Percentiles rank a stretch among this genome's conserved stretches.
Conservation (phyloP, 2,888 invertebrate species). For the Calameuta pallipes region DNA sequence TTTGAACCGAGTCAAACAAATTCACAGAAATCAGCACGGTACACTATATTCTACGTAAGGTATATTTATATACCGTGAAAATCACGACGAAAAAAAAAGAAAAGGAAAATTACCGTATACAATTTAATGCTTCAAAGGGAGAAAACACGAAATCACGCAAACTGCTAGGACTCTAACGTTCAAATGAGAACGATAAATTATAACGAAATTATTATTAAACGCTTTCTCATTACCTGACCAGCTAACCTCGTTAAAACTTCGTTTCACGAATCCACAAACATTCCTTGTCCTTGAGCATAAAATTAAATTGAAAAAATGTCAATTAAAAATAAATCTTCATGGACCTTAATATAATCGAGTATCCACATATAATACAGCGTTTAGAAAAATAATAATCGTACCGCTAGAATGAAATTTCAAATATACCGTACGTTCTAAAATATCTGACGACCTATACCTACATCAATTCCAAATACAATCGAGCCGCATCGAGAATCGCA, state of each 20-base stretch:
- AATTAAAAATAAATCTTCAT: background rate
- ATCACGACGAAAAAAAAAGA: background rate
- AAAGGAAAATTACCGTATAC: background rate
- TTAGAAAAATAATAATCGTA: background rate
- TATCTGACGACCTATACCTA: conserved; percentile 34
- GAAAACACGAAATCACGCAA: background rate
- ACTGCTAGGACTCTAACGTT: background rate
- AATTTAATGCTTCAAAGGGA: background rate
- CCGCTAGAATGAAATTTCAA: background rate
- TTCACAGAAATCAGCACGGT: background rate
- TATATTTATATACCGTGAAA: background rate
- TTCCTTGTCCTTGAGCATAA: background rate
- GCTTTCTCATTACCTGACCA: background rate
- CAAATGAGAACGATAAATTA: background rate
- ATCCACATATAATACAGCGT: background rate
- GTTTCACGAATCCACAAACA: background rate
- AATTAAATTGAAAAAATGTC: background rate
- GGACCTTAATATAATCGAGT: background rate
- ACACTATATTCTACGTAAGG: background rate
- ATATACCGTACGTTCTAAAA: background rate
- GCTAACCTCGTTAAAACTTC: background rate
- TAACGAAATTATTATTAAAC: background rate
- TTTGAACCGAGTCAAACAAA: background rate
- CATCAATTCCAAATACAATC: conserved; percentile 45
- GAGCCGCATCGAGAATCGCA: conserved; percentile 30